These are phyloP conservation scores for Pandemis cinnamomeana DNA, from an alignment of 2,888 invertebrate species.

Conservation along the genomic window DNA sequence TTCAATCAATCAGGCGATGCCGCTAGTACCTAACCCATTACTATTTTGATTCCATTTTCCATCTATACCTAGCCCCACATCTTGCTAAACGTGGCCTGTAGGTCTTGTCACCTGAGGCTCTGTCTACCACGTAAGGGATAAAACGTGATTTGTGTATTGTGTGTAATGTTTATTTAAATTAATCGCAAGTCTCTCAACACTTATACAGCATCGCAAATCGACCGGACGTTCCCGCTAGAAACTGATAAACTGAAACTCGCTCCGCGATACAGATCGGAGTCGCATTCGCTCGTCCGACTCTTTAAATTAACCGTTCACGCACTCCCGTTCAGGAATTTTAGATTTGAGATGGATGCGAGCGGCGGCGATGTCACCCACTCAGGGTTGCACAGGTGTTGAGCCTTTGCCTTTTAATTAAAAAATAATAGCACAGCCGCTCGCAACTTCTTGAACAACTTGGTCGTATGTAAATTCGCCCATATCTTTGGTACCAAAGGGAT, in stretches of 20 bases:
- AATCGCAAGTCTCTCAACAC: constrained; percentile 42
- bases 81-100: too few relatives aligned
- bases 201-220: constrained; percentile 48
- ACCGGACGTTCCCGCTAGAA: constrained; percentile 81
- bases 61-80: too few relatives aligned
- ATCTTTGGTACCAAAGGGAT: too few relatives aligned
- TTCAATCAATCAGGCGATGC: too few relatives aligned
- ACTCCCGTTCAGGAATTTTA: constrained; percentile 79
- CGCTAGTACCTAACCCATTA: too few relatives aligned
- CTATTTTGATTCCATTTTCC: too few relatives aligned
- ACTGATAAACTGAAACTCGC: constrained; percentile 82
- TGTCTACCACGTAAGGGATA: too few relatives aligned
- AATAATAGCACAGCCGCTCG: too few relatives aligned
- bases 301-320: constrained; percentile 83
- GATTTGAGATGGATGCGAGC: constrained; percentile 76
- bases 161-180: not conserved
- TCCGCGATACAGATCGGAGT: constrained; percentile 76
- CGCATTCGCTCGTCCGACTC: constrained; percentile 70
- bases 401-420: not conserved
- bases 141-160: too few relatives aligned
- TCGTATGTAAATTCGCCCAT: too few relatives aligned
- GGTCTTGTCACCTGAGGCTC: too few relatives aligned
- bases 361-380: constrained; percentile 55
- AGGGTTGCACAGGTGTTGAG: constrained; percentile 10
- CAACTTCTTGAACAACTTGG: too few relatives aligned